Percentiles rank a stretch among this genome's conserved stretches.
These are phyloP conservation scores for Pherbina coryleti DNA, from an alignment of 2,888 invertebrate genomes.

Conservation along the genomic window DNA sequence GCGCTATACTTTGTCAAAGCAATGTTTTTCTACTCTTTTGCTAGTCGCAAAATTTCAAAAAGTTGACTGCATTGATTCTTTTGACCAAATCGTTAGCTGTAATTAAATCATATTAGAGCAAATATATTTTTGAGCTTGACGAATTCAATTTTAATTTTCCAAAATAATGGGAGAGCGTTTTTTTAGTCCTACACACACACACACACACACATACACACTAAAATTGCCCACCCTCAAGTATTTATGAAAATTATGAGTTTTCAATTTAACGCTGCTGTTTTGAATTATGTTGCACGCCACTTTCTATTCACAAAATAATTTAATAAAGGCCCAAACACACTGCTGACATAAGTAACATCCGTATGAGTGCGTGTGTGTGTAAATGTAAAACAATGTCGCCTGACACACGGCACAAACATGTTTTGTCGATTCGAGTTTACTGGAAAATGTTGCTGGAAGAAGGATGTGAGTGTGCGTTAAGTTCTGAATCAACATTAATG, in stretches of 20 bases:
- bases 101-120: neutral
- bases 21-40: too few species aligned
- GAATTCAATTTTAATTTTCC: neutral
- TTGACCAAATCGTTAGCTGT: too few species aligned
- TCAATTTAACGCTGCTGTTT: neutral
- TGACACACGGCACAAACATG: conserved; percentile 1
- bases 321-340: conserved; percentile 8
- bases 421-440: neutral
- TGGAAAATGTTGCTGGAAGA: neutral
- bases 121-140: neutral
- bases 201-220: neutral
- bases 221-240: neutral
- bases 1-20: too few species aligned
- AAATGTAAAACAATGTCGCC: neutral
- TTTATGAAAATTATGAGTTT: neutral
- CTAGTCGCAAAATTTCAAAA: too few species aligned
- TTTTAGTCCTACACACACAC: neutral
- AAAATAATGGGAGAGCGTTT: neutral
- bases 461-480: neutral
- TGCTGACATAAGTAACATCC: neutral
- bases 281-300: neutral
- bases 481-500: neutral
- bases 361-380: conserved; percentile 6
- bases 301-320: conserved; percentile 16
- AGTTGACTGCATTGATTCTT: too few species aligned